Percentiles rank a stretch among this genome's conserved stretches.
Conservation (phyloP, 2,888 invertebrate genomes). For the Eupithecia insigniata region DNA sequence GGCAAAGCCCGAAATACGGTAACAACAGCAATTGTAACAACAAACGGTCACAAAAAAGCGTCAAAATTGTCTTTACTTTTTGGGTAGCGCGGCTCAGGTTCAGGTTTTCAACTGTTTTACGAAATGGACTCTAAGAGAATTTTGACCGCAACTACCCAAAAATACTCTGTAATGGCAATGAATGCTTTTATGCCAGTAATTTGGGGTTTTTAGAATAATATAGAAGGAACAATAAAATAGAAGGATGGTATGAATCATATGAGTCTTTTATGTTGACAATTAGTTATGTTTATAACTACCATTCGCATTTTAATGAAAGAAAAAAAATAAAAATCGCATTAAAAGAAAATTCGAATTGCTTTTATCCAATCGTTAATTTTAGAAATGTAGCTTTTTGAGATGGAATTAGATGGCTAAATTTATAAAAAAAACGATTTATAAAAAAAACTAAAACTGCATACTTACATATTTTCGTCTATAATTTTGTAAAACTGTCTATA, state of each 20-base stretch:
- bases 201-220: not conserved
- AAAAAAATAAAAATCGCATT: no score
- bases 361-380: not conserved
- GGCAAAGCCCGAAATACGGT: slow-evolving; percentile 52
- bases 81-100: slow-evolving; percentile 18
- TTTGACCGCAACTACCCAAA: not conserved
- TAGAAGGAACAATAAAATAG: no score
- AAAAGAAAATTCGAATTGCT: not conserved
- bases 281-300: not conserved
- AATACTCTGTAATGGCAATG: not conserved
- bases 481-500: no score
- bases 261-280: not conserved
- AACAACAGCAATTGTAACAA: slow-evolving; percentile 48
- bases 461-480: no score
- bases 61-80: slow-evolving; percentile 34
- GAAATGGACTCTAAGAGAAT: slow-evolving; percentile 1
- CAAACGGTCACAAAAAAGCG: slow-evolving; percentile 43
- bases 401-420: no score
- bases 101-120: slow-evolving; percentile 16
- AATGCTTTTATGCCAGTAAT: not conserved
- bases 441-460: no score
- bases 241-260: not conserved
- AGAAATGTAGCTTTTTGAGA: no score
- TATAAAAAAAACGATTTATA: no score
- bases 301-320: not conserved